These are phyloP conservation scores for Morpho deidamia DNA, from an alignment of 2,888 invertebrate genomes.

Conservation along the genomic window DNA sequence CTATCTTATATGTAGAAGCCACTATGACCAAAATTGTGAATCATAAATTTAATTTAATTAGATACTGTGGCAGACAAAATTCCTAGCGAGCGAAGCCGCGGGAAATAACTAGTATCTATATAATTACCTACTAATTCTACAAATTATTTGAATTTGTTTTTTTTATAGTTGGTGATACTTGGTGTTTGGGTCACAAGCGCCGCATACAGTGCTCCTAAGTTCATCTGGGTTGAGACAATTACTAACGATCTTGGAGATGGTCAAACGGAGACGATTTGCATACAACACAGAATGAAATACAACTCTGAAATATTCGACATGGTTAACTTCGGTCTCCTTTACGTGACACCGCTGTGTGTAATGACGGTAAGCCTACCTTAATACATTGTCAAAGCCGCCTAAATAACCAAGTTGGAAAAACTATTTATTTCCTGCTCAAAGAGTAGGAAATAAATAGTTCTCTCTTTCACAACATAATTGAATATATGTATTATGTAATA, in stretches of 20 bases:
- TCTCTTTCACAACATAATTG: slow-evolving; percentile 3
- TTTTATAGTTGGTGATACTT: slow-evolving; percentile 83
- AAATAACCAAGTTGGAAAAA: neutral
- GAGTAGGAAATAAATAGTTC: neutral
- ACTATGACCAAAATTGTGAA: too few relatives aligned
- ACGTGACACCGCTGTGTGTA: slow-evolving; percentile 87
- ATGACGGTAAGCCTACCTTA: slow-evolving; percentile 81
- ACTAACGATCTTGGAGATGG: slow-evolving; percentile 79
- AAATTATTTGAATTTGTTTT: too few relatives aligned
- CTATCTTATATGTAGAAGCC: too few relatives aligned
- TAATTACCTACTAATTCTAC: too few relatives aligned
- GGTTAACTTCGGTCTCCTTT: slow-evolving; percentile 89
- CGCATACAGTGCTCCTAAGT: slow-evolving; percentile 89
- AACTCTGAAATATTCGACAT: slow-evolving; percentile 88
- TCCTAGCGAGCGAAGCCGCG: too few relatives aligned
- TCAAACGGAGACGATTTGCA: slow-evolving; percentile 83
- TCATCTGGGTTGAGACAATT: slow-evolving; percentile 89
- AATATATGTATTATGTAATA: neutral
- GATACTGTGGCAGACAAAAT: too few relatives aligned
- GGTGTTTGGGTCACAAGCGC: slow-evolving; percentile 91
- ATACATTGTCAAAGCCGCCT: neutral
- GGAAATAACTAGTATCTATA: too few relatives aligned
- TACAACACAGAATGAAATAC: slow-evolving; percentile 85
- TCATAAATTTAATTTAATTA: too few relatives aligned
- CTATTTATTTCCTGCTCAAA: neutral